These are phyloP conservation scores for Silurus glanis DNA, from an alignment of 2,113 vertebrate genomes.

Conservation along the genomic window DNA sequence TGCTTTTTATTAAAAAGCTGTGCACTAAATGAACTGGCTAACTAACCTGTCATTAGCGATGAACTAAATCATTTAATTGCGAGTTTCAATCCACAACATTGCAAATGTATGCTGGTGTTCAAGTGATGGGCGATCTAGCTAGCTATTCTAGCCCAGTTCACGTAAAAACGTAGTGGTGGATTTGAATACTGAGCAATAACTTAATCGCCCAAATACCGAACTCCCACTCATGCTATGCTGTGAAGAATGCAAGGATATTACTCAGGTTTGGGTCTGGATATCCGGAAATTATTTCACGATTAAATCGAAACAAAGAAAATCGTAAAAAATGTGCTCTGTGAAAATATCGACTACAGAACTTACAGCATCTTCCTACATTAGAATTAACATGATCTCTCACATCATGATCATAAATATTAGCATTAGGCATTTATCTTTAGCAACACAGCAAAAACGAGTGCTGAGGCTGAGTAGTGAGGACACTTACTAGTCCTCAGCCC, in stretches of 20 bases:
- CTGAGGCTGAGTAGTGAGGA: no score
- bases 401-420: no score
- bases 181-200: not conserved
- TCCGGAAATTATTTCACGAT: no score
- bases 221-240: not conserved
- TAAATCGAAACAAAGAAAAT: no score
- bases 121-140: not conserved
- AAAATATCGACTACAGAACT: no score
- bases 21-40: not conserved
- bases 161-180: not conserved
- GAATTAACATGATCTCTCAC: no score
- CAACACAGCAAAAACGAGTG: no score
- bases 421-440: no score
- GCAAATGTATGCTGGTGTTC: not conserved
- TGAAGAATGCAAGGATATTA: not conserved
- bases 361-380: no score
- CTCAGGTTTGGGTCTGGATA: no score
- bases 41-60: not conserved
- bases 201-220: not conserved
- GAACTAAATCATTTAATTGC: not conserved
- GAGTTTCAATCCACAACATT: not conserved
- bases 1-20: not conserved
- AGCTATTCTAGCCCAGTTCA: not conserved
- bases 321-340: no score
- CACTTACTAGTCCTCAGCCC: no score